These are phyloP conservation scores for Chalcis sispes DNA, from an alignment of 2,888 invertebrate genomes.

Conservation along the genomic window DNA sequence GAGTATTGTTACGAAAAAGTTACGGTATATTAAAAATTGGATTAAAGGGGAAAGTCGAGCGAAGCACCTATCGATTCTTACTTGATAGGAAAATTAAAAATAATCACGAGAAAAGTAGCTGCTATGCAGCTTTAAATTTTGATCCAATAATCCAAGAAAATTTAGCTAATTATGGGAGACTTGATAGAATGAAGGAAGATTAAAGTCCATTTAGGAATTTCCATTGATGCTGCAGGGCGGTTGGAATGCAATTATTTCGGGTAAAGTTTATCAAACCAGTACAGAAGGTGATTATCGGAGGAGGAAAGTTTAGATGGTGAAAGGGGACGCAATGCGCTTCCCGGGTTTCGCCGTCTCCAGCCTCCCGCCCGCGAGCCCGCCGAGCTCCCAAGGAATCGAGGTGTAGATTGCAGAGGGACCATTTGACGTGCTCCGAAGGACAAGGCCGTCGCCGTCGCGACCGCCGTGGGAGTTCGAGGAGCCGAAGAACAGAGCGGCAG, in stretches of 20 bases:
- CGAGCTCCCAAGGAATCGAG: slow-evolving; percentile 10
- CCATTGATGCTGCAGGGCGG: background rate
- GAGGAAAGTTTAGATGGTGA: slow-evolving; percentile 31
- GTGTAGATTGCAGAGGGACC: slow-evolving; percentile 45
- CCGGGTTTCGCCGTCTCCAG: background rate
- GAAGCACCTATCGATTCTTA: too few species aligned
- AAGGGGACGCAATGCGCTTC: slow-evolving; percentile 22
- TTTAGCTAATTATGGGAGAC: background rate
- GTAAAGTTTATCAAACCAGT: slow-evolving; percentile 34
- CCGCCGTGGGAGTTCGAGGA: slow-evolving; percentile 62
- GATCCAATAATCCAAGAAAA: slow-evolving; percentile 6
- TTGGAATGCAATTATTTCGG: slow-evolving; percentile 26
- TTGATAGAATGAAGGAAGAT: slow-evolving; percentile 3
- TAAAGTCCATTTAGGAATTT: slow-evolving; percentile 10
- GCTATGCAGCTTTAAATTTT: too few species aligned
- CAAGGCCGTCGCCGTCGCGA: too few species aligned
- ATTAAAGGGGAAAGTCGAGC: too few species aligned
- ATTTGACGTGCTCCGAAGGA: slow-evolving; percentile 53
- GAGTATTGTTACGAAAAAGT: too few species aligned
- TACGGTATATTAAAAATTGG: too few species aligned
- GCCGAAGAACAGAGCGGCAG: slow-evolving; percentile 51
- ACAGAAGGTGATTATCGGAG: slow-evolving; percentile 17
- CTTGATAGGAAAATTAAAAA: too few species aligned
- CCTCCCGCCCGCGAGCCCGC: background rate
- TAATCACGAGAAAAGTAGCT: too few species aligned